phyloP scores from a whole-genome alignment of 1,140 invertebrate species.

The Anagrus nilaparvatae region DNA sequence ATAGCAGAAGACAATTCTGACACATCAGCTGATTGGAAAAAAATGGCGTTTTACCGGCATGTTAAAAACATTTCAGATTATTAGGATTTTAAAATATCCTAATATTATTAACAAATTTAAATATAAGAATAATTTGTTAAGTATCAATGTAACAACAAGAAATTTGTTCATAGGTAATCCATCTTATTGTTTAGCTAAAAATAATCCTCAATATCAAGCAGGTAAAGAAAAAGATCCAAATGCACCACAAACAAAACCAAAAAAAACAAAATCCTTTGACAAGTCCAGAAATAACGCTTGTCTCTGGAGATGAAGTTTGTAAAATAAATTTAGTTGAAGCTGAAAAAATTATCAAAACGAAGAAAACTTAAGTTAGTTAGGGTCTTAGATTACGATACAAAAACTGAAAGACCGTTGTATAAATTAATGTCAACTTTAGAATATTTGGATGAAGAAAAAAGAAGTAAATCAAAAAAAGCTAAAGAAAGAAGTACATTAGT shows the following conservation, averaged over 20 bases:
- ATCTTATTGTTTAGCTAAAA: neutral
- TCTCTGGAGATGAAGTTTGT: conserved; percentile 11
- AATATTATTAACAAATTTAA: too few species aligned
- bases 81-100: neutral
- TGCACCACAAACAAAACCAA: neutral
- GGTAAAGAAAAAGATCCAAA: neutral
- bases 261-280: neutral
- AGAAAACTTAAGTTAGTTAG: conserved; percentile 55
- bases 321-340: conserved; percentile 43
- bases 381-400: conserved; percentile 49
- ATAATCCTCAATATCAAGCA: neutral
- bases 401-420: conserved; percentile 51
- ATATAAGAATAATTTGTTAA: too few species aligned
- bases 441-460: conserved; percentile 32
- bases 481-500: conserved; percentile 20
- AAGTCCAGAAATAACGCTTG: conserved; percentile 4
- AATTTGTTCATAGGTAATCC: too few species aligned
- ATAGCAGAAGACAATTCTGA: too few species aligned
- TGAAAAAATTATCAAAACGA: conserved; percentile 49
- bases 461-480: conserved; percentile 24
- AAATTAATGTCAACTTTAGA: conserved; percentile 42
- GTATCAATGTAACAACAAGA: too few species aligned
- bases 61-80: neutral
- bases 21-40: neutral
- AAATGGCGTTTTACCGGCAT: conserved; percentile 8